These are phyloP conservation scores for Monopterus albus DNA, from an alignment of 2,113 vertebrate species.

Conservation along the genomic window DNA sequence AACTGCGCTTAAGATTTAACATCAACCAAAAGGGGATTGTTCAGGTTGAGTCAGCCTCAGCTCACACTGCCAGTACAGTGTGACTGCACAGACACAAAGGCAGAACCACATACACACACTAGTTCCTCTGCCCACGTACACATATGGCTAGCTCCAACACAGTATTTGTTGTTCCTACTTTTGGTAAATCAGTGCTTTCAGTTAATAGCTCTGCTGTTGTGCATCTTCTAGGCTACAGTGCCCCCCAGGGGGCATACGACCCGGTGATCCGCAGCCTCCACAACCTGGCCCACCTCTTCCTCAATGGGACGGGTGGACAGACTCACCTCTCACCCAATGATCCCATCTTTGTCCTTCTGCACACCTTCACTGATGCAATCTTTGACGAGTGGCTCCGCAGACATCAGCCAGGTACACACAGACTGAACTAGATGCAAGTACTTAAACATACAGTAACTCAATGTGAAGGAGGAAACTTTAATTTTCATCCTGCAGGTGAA, in stretches of 20 bases:
- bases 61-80: slow-evolving; percentile 24
- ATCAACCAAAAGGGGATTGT: slow-evolving; percentile 72
- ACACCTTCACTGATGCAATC: slow-evolving; percentile 95
- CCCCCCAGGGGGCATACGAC: slow-evolving; percentile 90
- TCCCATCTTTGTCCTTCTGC: slow-evolving; percentile 94
- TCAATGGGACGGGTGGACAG: slow-evolving; percentile 96
- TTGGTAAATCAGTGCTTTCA: slow-evolving; percentile 38
- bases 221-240: slow-evolving; percentile 88
- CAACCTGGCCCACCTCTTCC: slow-evolving; percentile 95
- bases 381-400: slow-evolving; percentile 96
- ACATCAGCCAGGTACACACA: slow-evolving; percentile 84
- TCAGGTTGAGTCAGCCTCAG: slow-evolving; percentile 19
- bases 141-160: slow-evolving; percentile 51
- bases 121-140: slow-evolving; percentile 45
- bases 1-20: slow-evolving; percentile 10
- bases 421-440: background rate
- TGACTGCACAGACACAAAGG: slow-evolving; percentile 20
- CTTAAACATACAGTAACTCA: no score
- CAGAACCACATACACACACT: slow-evolving; percentile 37
- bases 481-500: slow-evolving; percentile 79
- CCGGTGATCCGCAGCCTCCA: slow-evolving; percentile 93
- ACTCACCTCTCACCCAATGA: slow-evolving; percentile 96
- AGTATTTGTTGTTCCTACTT: slow-evolving; percentile 57
- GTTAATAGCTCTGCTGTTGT: slow-evolving; percentile 2
- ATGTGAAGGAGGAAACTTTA: no score